Percentiles rank a stretch among this genome's conserved stretches.
These are phyloP conservation scores for Apamea anceps DNA, from an alignment of 2,888 invertebrate species.

Conservation along the genomic window DNA sequence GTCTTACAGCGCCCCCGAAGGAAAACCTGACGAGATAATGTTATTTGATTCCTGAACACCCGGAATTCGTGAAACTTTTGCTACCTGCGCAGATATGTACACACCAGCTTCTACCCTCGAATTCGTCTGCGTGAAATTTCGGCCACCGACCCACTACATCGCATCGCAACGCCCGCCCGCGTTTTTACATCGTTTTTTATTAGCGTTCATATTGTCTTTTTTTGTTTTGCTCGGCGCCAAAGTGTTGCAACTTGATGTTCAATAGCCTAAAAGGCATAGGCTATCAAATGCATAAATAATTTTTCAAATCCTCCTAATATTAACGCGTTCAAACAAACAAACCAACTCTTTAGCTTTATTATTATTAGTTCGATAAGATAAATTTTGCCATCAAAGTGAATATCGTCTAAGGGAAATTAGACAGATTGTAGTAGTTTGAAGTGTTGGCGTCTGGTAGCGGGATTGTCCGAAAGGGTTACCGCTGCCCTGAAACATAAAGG, in stretches of 20 bases:
- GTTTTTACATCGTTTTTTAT: not conserved
- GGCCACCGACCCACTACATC: not conserved
- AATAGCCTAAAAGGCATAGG: not conserved
- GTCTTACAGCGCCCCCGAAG: constrained; percentile 28
- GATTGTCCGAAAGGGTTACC: too few relatives aligned
- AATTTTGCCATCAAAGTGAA: constrained; percentile 42
- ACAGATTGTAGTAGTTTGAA: too few relatives aligned
- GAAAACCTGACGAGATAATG: constrained; percentile 31
- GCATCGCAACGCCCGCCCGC: too few relatives aligned
- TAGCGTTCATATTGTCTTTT: not conserved
- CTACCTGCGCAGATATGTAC: not conserved
- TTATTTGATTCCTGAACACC: constrained; percentile 27
- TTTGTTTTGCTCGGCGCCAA: not conserved
- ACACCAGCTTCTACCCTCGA: not conserved
- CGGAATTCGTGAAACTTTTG: constrained; percentile 11
- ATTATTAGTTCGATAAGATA: constrained; percentile 31
- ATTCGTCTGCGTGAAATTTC: not conserved
- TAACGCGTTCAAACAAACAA: not conserved
- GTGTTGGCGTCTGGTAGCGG: too few relatives aligned
- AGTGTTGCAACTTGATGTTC: not conserved
- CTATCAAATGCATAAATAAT: not conserved
- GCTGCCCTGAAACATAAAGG: too few relatives aligned
- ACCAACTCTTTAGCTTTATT: not conserved
- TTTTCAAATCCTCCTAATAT: not conserved
- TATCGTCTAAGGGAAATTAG: constrained; percentile 33